Percentiles rank a stretch among this genome's conserved stretches.
Conservation (phyloP, 2,888 invertebrate species). For the Pherbina coryleti region DNA sequence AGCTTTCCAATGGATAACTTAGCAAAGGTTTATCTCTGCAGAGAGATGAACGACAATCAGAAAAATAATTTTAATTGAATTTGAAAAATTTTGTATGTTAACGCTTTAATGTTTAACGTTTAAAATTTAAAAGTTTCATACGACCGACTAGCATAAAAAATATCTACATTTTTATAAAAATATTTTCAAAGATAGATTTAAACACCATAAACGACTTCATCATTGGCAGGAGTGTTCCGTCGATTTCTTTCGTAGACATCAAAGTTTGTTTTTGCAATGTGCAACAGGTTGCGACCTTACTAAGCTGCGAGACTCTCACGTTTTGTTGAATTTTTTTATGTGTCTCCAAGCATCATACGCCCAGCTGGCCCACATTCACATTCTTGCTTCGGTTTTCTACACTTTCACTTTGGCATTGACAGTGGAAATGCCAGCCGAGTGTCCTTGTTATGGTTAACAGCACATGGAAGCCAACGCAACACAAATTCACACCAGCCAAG, state of each 20-base stretch:
- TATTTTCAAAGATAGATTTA: too few relatives aligned
- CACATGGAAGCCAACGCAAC: slow-evolving; percentile 37
- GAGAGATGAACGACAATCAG: too few relatives aligned
- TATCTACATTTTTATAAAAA: too few relatives aligned
- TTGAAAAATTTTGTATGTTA: too few relatives aligned
- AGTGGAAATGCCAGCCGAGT: slow-evolving; percentile 46
- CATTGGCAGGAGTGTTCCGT: neutral
- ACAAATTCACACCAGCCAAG: slow-evolving; percentile 37
- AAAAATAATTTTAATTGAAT: too few relatives aligned
- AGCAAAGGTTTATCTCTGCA: too few relatives aligned
- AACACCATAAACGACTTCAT: too few relatives aligned
- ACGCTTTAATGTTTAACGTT: too few relatives aligned
- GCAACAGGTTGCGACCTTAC: slow-evolving; percentile 44
- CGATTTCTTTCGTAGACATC: neutral
- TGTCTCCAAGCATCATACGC: neutral
- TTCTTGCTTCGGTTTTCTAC: slow-evolving; percentile 18
- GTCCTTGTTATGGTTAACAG: slow-evolving; percentile 44
- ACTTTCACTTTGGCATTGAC: slow-evolving; percentile 49
- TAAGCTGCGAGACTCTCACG: slow-evolving; percentile 30
- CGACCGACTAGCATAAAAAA: too few relatives aligned
- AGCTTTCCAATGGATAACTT: too few relatives aligned
- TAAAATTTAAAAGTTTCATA: too few relatives aligned
- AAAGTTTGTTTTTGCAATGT: slow-evolving; percentile 1
- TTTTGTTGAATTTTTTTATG: slow-evolving; percentile 19
- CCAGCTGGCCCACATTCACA: neutral